Base-by-base conservation (phyloP, 2,888 invertebrate species). In the Leptarthrus brevirostris region DNA sequence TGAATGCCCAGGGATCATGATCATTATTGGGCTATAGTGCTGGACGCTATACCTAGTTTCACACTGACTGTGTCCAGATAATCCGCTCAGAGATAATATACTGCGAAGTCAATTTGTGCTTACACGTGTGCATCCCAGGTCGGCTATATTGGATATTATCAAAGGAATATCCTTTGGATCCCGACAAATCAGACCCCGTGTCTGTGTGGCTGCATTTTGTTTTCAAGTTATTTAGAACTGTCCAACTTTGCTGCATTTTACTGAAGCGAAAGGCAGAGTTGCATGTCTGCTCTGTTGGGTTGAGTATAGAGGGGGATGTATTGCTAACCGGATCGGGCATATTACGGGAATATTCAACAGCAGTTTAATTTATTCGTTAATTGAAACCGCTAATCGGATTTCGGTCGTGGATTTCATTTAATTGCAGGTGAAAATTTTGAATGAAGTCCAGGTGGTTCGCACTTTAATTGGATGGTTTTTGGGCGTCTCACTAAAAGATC, bases 331-430 rank as follows among this genome's bases (percentile, higher is more conserved):
- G 26, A 26, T 16, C 56, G 30, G n/a, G 18, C 47, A 56, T 54
- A 72, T 72, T 66, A 64, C 64, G 66, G 24, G 72, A 72, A 64
- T 74, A 66, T 72, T 64, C 49, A 69, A 24, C 71, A 75, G 26
- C 75, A 73, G 66, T 75, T 75, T 75, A 75, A 75, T 75, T 75
- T 75, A 74, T 75, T 75, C 66, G 74, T 74, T 74, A 74, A 75
- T 74, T 75, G 73, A 74, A 75, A 75, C 75, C 73, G 71, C 74
- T 74, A 73, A 75, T 75, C 73, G 53, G 75, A 74, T 74, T 71
- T 44, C 40, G 73, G n/a, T 61, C 56, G 70, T 56, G 75, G 69
- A 75, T 75, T 75, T 75, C 64, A 73, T 75, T 75, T 75, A 72
- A 75, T 69, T 73, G 75, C 34, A 69, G 70, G 72, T 74, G 66